These are phyloP conservation scores for Onychomys leucogaster DNA, from an alignment of 2,797 vertebrate species.

Conservation along the genomic window DNA sequence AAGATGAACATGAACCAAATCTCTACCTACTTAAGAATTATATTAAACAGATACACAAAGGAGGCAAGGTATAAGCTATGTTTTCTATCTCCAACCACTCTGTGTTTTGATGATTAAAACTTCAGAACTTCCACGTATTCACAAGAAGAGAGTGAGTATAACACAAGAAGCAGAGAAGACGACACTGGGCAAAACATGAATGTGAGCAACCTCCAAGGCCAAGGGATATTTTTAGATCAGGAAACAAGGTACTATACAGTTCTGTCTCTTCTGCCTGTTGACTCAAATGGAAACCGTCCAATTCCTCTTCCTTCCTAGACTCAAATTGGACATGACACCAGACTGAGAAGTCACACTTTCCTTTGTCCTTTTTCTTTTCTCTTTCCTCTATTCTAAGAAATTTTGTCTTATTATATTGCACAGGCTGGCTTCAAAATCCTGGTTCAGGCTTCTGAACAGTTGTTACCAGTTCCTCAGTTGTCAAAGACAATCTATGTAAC, in stretches of 20 bases:
- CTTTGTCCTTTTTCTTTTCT: not conserved
- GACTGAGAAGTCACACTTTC: constrained; percentile 31
- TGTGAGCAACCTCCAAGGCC: not conserved
- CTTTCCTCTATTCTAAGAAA: not conserved
- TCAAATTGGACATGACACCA: constrained; percentile 39
- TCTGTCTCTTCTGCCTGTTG: not conserved
- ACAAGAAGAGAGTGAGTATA: constrained; percentile 18
- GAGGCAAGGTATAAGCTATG: not conserved
- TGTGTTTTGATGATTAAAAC: constrained; percentile 47
- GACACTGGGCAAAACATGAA: not conserved
- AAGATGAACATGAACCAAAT: constrained; percentile 3
- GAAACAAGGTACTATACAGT: constrained; percentile 24
- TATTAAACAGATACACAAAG: not conserved
- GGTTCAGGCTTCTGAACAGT: not conserved
- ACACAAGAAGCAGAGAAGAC: not conserved
- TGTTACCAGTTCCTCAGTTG: not conserved
- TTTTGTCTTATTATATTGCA: not conserved
- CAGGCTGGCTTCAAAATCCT: not conserved
- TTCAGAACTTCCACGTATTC: constrained; percentile 37
- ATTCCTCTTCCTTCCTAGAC: constrained; percentile 37
- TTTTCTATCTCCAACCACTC: constrained; percentile 3
- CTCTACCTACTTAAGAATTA: not conserved
- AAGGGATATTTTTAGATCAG: constrained; percentile 22
- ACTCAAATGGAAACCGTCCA: constrained; percentile 18
- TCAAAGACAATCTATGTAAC: not conserved